Percentiles rank a stretch among this genome's conserved stretches.
phyloP scores from a whole-genome alignment of 2,113 vertebrate species.

The Bothrops jararaca region DNA sequence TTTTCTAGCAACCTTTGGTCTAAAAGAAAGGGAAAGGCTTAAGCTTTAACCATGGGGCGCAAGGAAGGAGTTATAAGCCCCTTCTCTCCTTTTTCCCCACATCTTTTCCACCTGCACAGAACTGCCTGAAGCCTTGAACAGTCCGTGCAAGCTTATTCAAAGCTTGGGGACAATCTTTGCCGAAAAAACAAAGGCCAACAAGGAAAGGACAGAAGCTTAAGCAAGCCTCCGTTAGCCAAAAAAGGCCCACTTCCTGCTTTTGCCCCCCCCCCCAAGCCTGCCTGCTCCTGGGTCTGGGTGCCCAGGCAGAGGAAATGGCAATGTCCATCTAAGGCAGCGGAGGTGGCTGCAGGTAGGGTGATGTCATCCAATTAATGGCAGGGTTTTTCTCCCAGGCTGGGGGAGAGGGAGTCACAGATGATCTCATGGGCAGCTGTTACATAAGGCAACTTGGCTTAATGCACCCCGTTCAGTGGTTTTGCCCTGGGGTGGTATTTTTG shows the following conservation, averaged over 20 bases:
- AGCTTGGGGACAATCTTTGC: neutral
- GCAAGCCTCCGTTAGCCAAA: neutral
- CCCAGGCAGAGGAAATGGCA: no score
- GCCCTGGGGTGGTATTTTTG: neutral
- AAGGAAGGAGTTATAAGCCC: neutral
- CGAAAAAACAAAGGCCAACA: neutral
- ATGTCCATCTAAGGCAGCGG: neutral
- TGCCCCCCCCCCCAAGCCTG: neutral
- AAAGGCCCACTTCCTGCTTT: neutral
- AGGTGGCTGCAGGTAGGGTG: neutral
- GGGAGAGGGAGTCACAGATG: neutral
- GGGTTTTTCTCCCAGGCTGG: neutral
- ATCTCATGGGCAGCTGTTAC: neutral
- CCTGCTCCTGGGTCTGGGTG: neutral
- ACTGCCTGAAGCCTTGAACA: neutral
- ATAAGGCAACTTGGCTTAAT: neutral
- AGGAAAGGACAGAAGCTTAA: neutral
- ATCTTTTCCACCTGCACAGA: neutral
- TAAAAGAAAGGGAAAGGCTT: neutral
- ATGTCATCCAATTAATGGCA: neutral
- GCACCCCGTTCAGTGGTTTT: accelerated
- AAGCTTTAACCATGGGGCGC: neutral
- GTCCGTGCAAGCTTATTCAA: neutral
- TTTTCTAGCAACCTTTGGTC: neutral
- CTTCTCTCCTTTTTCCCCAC: neutral